phyloP scores from a whole-genome alignment of 2,113 vertebrate species.

The Macroglossus sobrinus region DNA sequence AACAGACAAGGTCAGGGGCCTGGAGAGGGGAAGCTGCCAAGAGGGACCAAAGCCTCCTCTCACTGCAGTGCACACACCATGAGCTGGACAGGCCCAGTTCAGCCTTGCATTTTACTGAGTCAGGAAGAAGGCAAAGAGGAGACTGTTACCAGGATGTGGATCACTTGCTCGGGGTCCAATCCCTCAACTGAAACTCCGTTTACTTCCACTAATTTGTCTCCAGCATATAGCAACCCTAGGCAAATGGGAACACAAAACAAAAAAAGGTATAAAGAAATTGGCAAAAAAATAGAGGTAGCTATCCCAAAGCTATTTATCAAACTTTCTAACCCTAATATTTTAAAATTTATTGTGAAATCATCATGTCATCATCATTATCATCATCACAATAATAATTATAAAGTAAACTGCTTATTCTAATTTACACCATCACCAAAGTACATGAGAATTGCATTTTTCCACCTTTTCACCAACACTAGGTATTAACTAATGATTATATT shows the following conservation, averaged over 20 bases:
- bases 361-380: no score
- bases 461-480: neutral
- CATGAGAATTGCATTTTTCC: neutral
- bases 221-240: slow-evolving; percentile 92
- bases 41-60: neutral
- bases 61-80: fast-evolving
- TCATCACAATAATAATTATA: neutral
- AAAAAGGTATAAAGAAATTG: neutral
- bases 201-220: slow-evolving; percentile 96
- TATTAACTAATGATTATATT: neutral
- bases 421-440: no score
- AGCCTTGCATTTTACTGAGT: fast-evolving
- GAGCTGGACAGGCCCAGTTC: neutral
- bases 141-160: slow-evolving; percentile 91
- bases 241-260: slow-evolving; percentile 31
- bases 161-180: slow-evolving; percentile 96
- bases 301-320: no score
- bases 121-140: neutral
- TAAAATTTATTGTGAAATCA: neutral
- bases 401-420: neutral
- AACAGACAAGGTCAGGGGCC: neutral
- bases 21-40: neutral
- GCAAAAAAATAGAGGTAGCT: neutral
- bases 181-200: slow-evolving; percentile 93
- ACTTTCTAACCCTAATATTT: neutral